Evolutionary conservation across 1,140 invertebrate genomes (phyloP), one percentile per base, ranked within the genome.

Genomic region (Acyrthosiphon pisum): DNA sequence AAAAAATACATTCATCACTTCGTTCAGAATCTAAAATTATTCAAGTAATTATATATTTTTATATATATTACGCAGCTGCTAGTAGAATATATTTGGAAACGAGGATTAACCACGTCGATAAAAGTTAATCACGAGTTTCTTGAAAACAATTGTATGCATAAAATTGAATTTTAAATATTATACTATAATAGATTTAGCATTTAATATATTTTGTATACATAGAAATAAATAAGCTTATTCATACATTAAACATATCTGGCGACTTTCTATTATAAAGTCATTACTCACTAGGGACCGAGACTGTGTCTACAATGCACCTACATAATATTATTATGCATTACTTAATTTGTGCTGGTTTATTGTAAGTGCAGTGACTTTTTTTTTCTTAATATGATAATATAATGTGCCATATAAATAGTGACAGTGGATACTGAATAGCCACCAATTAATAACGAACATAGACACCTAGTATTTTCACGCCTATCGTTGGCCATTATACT

Each of bases 311-410:
- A 76, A 76, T 14, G n/a, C 9, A 53, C 20, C 20, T 76, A 14
- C 11, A 76, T 76, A n/a, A 76, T 76, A 18, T n/a, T 76, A 18
- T n/a, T 35, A n/a, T 76, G 60, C 4, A 76, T 76, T 76, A 76
- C n/a, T 20, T 76, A 18, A 76, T 76, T 76, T 76, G n/a, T 76
- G 60, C 14, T 76, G 30, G 30, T 76, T 76, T 76, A 18, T 76
- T 76, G 6, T 20, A 35, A 76, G n/a, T 35, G 60, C 30, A n/a
- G 30, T 18, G 30, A 14, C 0, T 68, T n/a, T 68, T 76, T 60
- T 68, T 68, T 76, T 76, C n/a, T n/a, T n/a, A 76, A 76, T 76
- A 76, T 35, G n/a, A 76, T 35, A 76, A 76, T n/a, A 76, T n/a
- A n/a, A n/a, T 23, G 14, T 76, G n/a, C 60, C 14, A 76, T 76